A percentile compares a stretch with the other conserved stretches of the same genome.
phyloP scores from a whole-genome alignment of 1,140 invertebrate species.

The Drosophila micromelanica region DNA sequence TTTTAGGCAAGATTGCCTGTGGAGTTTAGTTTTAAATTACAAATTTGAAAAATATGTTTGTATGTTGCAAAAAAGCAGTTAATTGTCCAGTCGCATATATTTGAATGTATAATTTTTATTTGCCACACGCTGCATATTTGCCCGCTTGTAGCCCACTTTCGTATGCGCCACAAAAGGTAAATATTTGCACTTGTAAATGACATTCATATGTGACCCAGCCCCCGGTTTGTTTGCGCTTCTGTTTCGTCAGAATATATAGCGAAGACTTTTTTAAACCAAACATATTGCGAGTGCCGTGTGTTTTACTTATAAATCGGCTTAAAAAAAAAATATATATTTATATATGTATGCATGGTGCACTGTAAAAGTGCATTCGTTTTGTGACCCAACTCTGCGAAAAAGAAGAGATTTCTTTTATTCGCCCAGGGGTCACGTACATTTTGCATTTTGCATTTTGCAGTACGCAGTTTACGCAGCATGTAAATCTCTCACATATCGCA shows the following conservation, averaged over 20 bases:
- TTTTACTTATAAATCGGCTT: conserved; percentile 80
- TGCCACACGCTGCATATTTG: conserved; percentile 60
- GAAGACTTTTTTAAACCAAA: conserved; percentile 41
- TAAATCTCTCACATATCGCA: conserved; percentile 38
- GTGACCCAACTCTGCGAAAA: conserved; percentile 7
- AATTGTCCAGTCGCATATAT: conserved; percentile 3
- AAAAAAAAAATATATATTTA: conserved; percentile 33
- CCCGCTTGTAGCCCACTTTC: conserved; percentile 62
- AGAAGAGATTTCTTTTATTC: conserved; percentile 1
- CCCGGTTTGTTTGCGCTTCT: conserved; percentile 13
- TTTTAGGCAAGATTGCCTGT: neutral
- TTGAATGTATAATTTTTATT: conserved; percentile 9
- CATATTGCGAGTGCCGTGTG: conserved; percentile 70
- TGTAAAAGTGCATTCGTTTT: conserved; percentile 58
- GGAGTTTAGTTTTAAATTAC: neutral
- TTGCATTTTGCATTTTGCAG: conserved; percentile 37
- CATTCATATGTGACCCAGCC: conserved; percentile 60
- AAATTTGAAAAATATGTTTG: too few species aligned
- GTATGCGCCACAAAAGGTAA: conserved; percentile 65
- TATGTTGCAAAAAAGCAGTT: neutral
- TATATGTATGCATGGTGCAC: neutral
- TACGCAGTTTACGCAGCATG: conserved; percentile 69
- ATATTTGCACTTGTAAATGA: conserved; percentile 81
- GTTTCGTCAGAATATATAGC: conserved; percentile 1
- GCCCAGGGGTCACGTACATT: conserved; percentile 48